Evolutionary conservation across 30 jellyfish, hydroid and myxozoan species (phyloP).

Genomic region (Chironex yamaguchii): DNA sequence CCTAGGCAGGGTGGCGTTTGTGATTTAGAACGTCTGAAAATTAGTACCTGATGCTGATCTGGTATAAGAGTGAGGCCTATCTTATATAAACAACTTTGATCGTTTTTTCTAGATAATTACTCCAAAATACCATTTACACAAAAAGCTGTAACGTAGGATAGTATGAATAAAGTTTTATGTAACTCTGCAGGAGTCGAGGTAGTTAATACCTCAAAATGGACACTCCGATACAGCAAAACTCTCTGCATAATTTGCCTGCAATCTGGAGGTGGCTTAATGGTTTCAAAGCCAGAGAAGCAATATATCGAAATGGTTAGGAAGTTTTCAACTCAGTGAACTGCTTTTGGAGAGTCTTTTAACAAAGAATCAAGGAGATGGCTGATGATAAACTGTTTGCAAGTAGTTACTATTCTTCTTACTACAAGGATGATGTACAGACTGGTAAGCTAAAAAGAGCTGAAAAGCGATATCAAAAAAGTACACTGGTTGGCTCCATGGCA

Average conservation of each 20-base stretch:
- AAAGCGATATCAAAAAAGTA: slow-evolving; percentile 10
- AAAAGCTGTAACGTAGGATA: too few species aligned
- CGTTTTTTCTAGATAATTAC: too few species aligned
- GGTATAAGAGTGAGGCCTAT: too few species aligned
- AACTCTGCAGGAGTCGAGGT: too few species aligned
- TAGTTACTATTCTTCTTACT: slow-evolving; percentile 15
- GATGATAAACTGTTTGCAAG: slow-evolving; percentile 30
- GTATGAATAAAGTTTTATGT: too few species aligned
- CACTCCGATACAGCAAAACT: too few species aligned
- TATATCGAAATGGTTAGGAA: not conserved
- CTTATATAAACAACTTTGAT: too few species aligned
- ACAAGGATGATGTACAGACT: slow-evolving; percentile 33
- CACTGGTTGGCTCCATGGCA: slow-evolving; percentile 15
- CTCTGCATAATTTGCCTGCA: slow-evolving; percentile 32
- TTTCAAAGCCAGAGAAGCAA: slow-evolving; percentile 23
- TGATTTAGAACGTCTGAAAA: too few species aligned
- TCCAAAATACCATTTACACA: too few species aligned
- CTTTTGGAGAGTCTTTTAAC: slow-evolving; percentile 33
- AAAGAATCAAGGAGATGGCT: slow-evolving; percentile 25
- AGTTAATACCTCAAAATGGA: too few species aligned
- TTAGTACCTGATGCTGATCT: too few species aligned
- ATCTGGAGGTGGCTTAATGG: slow-evolving; percentile 8
- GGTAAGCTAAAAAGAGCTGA: slow-evolving; percentile 45
- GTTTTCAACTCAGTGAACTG: slow-evolving; percentile 26
- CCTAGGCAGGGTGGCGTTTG: too few species aligned